Base-by-base conservation (phyloP, 2,888 invertebrate species). In the Ligdia adustata region DNA sequence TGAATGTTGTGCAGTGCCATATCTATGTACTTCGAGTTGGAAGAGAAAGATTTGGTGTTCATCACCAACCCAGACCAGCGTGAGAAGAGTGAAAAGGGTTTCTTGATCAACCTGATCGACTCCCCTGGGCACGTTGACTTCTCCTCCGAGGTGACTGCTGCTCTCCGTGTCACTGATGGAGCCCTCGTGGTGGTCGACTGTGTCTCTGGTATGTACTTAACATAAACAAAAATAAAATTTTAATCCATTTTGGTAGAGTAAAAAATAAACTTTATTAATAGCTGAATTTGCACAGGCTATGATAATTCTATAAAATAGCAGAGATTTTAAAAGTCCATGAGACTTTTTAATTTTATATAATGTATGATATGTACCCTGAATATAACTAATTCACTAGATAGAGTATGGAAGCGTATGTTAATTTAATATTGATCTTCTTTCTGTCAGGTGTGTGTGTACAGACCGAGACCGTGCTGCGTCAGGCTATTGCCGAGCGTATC, bases 71-170 rank as follows among this genome's bases (percentile, higher is more conserved):
- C 93, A 28, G 97, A 97, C 87, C 98, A 98, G 88, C 94, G 97
- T 75, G 98, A 98, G 75, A 96, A 96, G 91, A 94, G 91, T 18
- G 94, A 95, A 66, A 96, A 95, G 87, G 99, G 98, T 91, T 99
- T 99, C 94, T 95, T 99, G 90, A 99, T 99, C 92, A 99, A 99
- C 90, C 91, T 99, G 90, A 99, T 99, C 71, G 99, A 99, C 91
- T 99, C 99, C 11, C 99, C 99, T 65, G 99, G 99, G 62, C 99
- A 99, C 95, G 99, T 99, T 78, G 99, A 99, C 91, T 99, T 99
- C 92, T 99, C 99, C 2, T 98, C 98, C 61, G 99, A 99, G 92
- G 99, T 99, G 64, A 99, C 99, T 42, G 99, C 99, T 72, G 99
- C 99, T 66, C 95, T 99, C 61, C 98, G 99, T 92, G 99, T 99